Percentiles rank a stretch among this genome's conserved stretches.
Conservation (phyloP, 2,888 invertebrate species). For the Eudasyphora cyanicolor region DNA sequence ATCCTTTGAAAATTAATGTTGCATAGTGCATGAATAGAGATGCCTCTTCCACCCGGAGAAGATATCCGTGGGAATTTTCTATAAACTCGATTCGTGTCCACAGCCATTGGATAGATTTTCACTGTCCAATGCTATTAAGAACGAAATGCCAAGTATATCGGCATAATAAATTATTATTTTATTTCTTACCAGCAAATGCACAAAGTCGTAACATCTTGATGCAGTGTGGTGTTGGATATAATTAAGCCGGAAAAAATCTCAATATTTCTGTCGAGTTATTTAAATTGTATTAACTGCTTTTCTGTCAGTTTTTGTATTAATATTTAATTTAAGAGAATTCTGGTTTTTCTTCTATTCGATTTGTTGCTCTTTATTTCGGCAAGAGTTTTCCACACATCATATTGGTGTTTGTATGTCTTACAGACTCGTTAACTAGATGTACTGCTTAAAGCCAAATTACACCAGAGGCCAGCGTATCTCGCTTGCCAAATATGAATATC, state of each 20-base stretch:
- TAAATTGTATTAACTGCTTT: conserved; percentile 1
- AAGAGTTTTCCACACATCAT: background rate
- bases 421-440: conserved; percentile 62
- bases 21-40: too few relatives aligned
- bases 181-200: too few relatives aligned
- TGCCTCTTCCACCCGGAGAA: too few relatives aligned
- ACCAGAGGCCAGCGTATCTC: background rate
- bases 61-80: too few relatives aligned
- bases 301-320: background rate
- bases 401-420: conserved; percentile 38
- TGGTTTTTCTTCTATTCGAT: background rate
- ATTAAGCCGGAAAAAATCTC: background rate
- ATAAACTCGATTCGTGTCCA: too few relatives aligned
- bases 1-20: too few relatives aligned
- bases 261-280: background rate
- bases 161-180: too few relatives aligned
- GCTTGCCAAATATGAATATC: conserved; percentile 25
- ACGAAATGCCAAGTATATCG: too few relatives aligned
- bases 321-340: conserved; percentile 6
- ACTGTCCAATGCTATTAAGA: too few relatives aligned
- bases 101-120: too few relatives aligned
- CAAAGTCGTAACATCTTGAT: too few relatives aligned
- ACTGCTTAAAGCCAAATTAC: conserved; percentile 49
- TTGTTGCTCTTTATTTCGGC: background rate
- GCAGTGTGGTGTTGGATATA: too few relatives aligned